Evolutionary conservation across 2,888 invertebrate genomes (phyloP), one percentile per base, ranked within the genome.

Genomic region (Teinopalpus imperialis): DNA sequence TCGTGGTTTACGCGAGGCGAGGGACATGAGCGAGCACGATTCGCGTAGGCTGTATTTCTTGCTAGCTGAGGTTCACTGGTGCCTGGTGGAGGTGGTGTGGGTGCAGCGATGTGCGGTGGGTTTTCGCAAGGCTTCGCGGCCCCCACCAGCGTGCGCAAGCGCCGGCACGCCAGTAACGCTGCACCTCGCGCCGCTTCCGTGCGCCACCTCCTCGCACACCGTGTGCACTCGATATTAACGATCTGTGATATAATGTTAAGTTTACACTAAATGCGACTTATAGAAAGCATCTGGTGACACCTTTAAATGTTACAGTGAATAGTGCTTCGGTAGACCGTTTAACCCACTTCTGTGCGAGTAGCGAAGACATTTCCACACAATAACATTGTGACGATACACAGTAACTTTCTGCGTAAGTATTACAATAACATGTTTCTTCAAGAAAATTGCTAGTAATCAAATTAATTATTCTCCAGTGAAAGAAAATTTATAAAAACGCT

Each of bases 171-270:
- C 57, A 62, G 68, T 69, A 62, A 64, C 68, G 68, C 64, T 69
- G 74, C 73, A 74, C 57, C 69, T 54, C 66, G 77, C 71, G 74
- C 61, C 61, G 63, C 66, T 64, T 61, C 40, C 52, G 61, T 58
- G 69, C 70, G 72, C 64, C 68, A 65, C 67, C 59, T 59, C 58
- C 44, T 52, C 54, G 58, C 63, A 44, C 51, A 46, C 54, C 52
- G 55, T 85, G 81, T 75, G 73, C 75, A 75, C 63, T 66, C 74
- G 65, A 72, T 71, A 66, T 66, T 74, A 80, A 76, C 75, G 69
- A 78, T 78, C 67, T 85, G 85, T 87, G 82, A 85, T 83, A 81
- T 82, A 86, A 79, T 82, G 71, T 74, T 86, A 83, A 81, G 80
- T 81, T 40, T 79, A 65, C 72, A 66, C 66, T 57, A 63, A 61